These are phyloP conservation scores for Cylindroiulus punctatus DNA, from an alignment of 2,888 invertebrate genomes.

Conservation along the genomic window DNA sequence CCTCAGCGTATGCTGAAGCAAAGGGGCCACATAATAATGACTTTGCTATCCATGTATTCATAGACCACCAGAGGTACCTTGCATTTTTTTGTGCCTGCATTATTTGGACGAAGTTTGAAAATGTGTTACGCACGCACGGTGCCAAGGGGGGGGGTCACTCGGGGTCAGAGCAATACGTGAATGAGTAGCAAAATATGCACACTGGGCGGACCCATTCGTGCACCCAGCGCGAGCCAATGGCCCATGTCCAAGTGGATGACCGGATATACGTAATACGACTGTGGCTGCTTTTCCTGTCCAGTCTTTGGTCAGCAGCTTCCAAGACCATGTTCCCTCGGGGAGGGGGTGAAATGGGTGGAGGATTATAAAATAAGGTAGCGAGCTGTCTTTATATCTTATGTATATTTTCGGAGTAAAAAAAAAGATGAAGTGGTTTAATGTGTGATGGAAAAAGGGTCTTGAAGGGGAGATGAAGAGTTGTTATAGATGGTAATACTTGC, in stretches of 20 bases:
- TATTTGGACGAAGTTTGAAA: not conserved
- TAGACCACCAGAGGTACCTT: not conserved
- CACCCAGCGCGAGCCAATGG: conserved; percentile 25
- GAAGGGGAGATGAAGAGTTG: not conserved
- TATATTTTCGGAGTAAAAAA: not conserved
- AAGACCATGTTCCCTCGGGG: not conserved
- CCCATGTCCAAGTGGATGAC: not conserved
- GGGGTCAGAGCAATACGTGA: conserved; percentile 45
- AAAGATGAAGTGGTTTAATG: conserved; percentile 49
- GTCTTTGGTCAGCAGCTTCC: not conserved
- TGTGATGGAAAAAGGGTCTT: conserved; percentile 45
- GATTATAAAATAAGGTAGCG: conserved; percentile 50
- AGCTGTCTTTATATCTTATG: conserved; percentile 27
- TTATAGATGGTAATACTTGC: conserved; percentile 3
- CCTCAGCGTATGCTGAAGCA: too few relatives aligned
- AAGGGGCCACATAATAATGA: too few relatives aligned
- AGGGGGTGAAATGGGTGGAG: conserved; percentile 46
- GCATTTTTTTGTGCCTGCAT: not conserved
- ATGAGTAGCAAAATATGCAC: conserved; percentile 5
- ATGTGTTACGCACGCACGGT: conserved; percentile 23
- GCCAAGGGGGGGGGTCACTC: not conserved
- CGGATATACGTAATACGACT: not conserved
- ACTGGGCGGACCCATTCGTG: conserved; percentile 14
- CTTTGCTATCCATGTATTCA: too few relatives aligned
- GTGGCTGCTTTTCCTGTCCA: not conserved